phyloP scores from a whole-genome alignment of 2,888 invertebrate species.

The Heteromurus nitidus region DNA sequence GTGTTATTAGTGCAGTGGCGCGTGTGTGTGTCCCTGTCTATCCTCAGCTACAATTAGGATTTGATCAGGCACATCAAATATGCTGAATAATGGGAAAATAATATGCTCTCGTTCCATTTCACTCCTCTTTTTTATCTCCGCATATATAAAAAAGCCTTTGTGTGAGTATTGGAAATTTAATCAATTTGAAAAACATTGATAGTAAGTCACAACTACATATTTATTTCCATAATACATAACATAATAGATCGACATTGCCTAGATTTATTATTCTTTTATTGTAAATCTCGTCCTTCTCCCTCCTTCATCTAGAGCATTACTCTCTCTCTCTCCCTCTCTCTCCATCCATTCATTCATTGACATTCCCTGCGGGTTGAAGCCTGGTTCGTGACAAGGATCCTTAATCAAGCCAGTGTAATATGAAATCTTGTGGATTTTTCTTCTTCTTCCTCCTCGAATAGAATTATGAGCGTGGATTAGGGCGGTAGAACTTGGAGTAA shows the following conservation, averaged over 20 bases:
- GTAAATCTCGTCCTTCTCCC: neutral
- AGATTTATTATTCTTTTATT: no score
- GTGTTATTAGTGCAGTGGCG: no score
- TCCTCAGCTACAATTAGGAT: no score
- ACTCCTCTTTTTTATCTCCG: no score
- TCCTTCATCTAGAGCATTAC: neutral
- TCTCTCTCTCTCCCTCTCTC: neutral
- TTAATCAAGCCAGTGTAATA: conserved; percentile 51
- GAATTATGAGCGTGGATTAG: conserved; percentile 59
- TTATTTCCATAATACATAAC: conserved; percentile 43
- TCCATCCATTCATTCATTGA: conserved; percentile 28
- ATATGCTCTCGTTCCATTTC: no score
- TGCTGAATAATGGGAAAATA: conserved; percentile 21
- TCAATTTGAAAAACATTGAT: conserved; percentile 37
- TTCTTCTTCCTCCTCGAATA: conserved; percentile 37
- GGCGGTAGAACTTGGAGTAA: conserved; percentile 39
- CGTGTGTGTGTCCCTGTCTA: no score
- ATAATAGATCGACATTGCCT: no score
- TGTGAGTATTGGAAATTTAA: conserved; percentile 41
- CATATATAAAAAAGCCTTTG: no score
- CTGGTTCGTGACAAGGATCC: conserved; percentile 56
- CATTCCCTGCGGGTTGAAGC: conserved; percentile 56
- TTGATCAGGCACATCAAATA: no score
- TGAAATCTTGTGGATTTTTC: conserved; percentile 55
- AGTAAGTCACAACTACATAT: conserved; percentile 23